Conservation (phyloP, 2,113 vertebrate genomes). For the Pelvicachromis taeniatus region DNA sequence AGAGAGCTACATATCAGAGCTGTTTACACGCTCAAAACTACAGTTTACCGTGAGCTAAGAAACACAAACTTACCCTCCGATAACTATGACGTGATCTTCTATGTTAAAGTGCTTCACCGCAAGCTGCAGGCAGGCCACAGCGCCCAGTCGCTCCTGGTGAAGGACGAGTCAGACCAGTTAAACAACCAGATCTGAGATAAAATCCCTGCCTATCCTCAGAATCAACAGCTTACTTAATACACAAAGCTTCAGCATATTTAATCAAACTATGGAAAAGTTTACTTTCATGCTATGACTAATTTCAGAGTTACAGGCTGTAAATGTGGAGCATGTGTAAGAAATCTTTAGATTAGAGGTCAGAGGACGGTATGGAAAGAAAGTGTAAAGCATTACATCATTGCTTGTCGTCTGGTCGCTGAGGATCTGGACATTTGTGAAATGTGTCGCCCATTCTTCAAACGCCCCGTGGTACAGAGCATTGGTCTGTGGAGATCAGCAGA, state of each 20-base stretch:
- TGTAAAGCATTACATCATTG: constrained; percentile 66
- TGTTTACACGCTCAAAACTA: neutral
- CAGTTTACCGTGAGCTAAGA: neutral
- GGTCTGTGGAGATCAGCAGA: constrained; percentile 56
- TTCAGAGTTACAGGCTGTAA: neutral
- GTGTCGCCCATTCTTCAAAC: constrained; percentile 74
- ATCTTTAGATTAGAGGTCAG: neutral
- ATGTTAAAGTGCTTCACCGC: constrained; percentile 71
- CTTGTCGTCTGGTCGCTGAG: constrained; percentile 72
- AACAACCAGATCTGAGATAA: neutral
- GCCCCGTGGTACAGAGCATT: constrained; percentile 67
- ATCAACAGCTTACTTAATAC: neutral
- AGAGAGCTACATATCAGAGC: neutral
- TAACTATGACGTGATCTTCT: constrained; percentile 70
- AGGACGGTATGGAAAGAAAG: neutral
- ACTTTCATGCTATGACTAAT: neutral
- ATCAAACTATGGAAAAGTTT: neutral
- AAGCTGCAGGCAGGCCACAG: constrained; percentile 75
- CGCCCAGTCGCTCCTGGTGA: constrained; percentile 73
- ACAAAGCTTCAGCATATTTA: neutral
- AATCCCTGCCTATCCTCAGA: neutral
- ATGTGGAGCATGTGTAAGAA: neutral
- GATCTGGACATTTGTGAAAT: constrained; percentile 66
- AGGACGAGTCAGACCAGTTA: neutral
- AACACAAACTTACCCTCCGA: constrained; percentile 71